These are phyloP conservation scores for Alentia gelatinosa DNA, from an alignment of 2,888 invertebrate species.

Conservation along the genomic window DNA sequence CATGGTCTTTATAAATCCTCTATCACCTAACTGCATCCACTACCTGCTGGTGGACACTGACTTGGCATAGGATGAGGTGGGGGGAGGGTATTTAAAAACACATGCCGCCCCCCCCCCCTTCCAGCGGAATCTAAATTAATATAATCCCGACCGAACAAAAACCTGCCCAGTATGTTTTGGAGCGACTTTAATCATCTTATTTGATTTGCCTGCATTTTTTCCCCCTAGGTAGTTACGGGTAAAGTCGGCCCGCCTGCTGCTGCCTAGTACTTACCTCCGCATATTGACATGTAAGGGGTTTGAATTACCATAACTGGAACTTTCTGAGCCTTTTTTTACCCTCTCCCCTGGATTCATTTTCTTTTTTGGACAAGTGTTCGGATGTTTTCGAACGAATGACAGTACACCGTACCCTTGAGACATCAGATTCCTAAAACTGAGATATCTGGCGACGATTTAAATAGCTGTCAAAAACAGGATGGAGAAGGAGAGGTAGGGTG, in stretches of 20 bases:
- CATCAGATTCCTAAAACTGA: not conserved
- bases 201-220: not conserved
- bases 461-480: not conserved
- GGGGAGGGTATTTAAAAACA: not conserved
- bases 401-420: not conserved
- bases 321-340: not conserved
- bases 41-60: too few species aligned
- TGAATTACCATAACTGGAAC: not conserved
- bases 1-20: too few species aligned
- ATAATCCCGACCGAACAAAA: not conserved
- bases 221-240: not conserved
- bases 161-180: slow-evolving; percentile 2
- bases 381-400: not conserved
- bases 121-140: slow-evolving; percentile 30
- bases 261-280: not conserved
- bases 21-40: too few species aligned
- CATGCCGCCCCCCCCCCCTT: not conserved
- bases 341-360: not conserved
- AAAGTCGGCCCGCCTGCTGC: not conserved
- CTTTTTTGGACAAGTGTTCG: not conserved
- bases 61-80: too few species aligned
- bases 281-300: not conserved
- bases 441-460: too few species aligned
- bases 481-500: not conserved
- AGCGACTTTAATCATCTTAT: slow-evolving; percentile 22